phyloP scores from a whole-genome alignment of 37 sponge, comb jelly and placozoan genomes.

The Aphrocallistes beatrix region DNA sequence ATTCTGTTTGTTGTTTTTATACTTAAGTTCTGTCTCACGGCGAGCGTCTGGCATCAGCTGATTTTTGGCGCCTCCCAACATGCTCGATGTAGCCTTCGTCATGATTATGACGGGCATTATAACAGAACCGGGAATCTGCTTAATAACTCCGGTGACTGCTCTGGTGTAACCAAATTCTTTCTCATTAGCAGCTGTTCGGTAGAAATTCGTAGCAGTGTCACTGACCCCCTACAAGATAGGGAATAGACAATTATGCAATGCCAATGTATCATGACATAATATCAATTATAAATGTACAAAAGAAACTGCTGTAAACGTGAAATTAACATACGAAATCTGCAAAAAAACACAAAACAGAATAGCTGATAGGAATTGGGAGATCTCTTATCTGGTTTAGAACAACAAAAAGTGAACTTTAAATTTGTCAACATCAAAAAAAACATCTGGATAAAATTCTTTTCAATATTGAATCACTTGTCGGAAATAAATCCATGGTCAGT shows the following conservation, averaged over 20 bases:
- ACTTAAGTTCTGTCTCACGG: slow-evolving; percentile 63
- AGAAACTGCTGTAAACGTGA: background rate
- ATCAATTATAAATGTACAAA: background rate
- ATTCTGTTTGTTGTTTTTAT: background rate
- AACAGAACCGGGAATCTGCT: slow-evolving; percentile 53
- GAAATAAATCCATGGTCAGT: too few relatives aligned
- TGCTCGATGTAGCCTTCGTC: slow-evolving; percentile 66
- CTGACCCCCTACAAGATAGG: slow-evolving; percentile 48
- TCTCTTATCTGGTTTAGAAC: too few relatives aligned
- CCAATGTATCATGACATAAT: background rate
- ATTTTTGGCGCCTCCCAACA: slow-evolving; percentile 73
- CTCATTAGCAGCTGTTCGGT: slow-evolving; percentile 37
- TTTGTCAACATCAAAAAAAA: too few relatives aligned
- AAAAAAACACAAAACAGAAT: too few relatives aligned
- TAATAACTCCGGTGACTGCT: slow-evolving; percentile 73
- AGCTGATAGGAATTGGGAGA: too few relatives aligned
- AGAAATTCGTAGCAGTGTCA: slow-evolving; percentile 49
- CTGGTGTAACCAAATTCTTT: slow-evolving; percentile 57
- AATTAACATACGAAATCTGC: background rate
- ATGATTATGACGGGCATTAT: slow-evolving; percentile 67
- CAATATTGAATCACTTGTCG: too few relatives aligned
- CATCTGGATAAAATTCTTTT: too few relatives aligned
- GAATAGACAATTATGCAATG: background rate
- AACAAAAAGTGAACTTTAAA: too few relatives aligned
- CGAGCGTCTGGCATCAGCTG: slow-evolving; percentile 79